Evolutionary conservation across 2,888 invertebrate species (phyloP).

Genomic region (Gandaritis pyraliata): DNA sequence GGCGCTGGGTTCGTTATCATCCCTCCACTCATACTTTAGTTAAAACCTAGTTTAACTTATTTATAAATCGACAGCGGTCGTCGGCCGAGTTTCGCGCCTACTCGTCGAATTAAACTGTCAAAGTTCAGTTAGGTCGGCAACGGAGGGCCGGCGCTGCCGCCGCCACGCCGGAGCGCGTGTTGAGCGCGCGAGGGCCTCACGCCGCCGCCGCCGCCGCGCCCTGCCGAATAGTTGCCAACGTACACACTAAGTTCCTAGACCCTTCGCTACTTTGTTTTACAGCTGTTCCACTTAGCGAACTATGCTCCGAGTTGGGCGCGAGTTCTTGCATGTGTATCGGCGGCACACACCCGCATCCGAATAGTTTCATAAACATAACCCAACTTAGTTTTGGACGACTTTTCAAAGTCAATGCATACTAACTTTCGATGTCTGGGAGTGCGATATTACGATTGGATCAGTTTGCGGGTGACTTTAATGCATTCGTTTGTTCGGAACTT

Average conservation of each 20-base stretch:
- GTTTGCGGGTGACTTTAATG: constrained; percentile 81
- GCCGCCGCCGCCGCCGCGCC: constrained; percentile 36
- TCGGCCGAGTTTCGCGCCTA: constrained; percentile 58
- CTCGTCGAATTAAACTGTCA: constrained; percentile 73
- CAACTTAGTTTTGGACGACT: constrained; percentile 84
- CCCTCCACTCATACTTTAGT: constrained; percentile 77
- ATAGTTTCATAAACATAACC: constrained; percentile 85
- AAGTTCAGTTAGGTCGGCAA: constrained; percentile 58
- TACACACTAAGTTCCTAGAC: constrained; percentile 83
- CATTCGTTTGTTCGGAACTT: constrained; percentile 83
- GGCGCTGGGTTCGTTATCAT: constrained; percentile 77
- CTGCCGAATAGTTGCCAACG: constrained; percentile 73
- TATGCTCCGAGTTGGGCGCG: constrained; percentile 83
- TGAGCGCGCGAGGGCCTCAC: constrained; percentile 37
- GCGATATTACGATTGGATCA: constrained; percentile 83
- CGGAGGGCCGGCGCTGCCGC: constrained; percentile 42
- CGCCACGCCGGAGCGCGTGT: not conserved
- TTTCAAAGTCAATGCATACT: constrained; percentile 85
- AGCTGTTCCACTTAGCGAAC: constrained; percentile 84
- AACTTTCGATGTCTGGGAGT: constrained; percentile 83
- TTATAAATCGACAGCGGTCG: constrained; percentile 77
- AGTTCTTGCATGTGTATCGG: constrained; percentile 84
- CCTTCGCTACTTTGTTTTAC: constrained; percentile 84
- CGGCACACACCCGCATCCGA: constrained; percentile 81
- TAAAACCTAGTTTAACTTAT: constrained; percentile 81